Evolutionary conservation across 2,113 vertebrate species (phyloP).

Genomic region (Trichechus manatus): DNA sequence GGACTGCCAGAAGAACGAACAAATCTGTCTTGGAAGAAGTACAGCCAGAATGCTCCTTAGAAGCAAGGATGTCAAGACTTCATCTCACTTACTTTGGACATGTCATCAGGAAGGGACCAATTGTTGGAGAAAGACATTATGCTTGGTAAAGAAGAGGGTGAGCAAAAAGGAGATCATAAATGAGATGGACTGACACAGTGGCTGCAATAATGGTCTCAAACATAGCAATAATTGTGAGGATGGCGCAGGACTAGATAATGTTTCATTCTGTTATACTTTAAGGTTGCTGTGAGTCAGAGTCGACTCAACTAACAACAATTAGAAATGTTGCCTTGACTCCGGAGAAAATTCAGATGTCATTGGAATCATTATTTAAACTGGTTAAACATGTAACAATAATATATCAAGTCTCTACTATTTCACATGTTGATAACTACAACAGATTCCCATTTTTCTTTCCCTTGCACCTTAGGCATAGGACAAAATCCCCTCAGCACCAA

Average conservation of each 20-base stretch:
- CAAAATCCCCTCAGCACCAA: background rate
- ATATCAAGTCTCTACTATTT: background rate
- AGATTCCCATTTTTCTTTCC: background rate
- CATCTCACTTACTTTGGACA: background rate
- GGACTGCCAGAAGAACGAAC: background rate
- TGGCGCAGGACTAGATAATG: background rate
- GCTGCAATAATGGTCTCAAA: background rate
- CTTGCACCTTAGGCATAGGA: background rate
- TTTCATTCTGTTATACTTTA: background rate
- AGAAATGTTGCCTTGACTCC: conserved; percentile 24
- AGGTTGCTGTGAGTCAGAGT: background rate
- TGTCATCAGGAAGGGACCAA: background rate
- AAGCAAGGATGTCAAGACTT: background rate
- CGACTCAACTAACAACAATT: background rate
- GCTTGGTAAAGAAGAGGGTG: background rate
- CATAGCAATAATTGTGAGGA: background rate
- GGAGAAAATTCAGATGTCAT: conserved; percentile 17
- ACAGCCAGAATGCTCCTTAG: background rate
- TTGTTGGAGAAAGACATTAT: background rate
- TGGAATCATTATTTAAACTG: conserved; percentile 35
- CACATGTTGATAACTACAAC: background rate
- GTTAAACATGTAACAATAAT: background rate
- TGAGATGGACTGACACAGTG: background rate
- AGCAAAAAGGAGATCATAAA: background rate
- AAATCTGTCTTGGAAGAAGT: background rate